Conservation (phyloP, 2,888 invertebrate species). For the Iphiclides podalirius region DNA sequence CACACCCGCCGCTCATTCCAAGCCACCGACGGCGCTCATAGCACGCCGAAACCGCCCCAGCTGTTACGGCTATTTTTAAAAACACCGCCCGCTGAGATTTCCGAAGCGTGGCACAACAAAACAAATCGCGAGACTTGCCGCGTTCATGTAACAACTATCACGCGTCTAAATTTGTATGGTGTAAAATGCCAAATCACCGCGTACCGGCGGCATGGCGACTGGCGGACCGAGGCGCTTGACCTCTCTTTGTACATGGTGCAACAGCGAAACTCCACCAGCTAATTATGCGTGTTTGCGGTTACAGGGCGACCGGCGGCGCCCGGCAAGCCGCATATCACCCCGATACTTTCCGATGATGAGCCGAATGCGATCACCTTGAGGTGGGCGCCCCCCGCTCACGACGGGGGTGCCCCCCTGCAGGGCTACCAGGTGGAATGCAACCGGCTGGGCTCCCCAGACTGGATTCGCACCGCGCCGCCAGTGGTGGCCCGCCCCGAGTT, state of each 20-base stretch:
- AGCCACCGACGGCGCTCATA: slow-evolving; percentile 3
- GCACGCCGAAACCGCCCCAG: slow-evolving; percentile 26
- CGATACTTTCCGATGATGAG: slow-evolving; percentile 84
- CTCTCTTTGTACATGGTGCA: neutral
- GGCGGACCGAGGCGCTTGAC: slow-evolving; percentile 41
- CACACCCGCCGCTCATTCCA: neutral
- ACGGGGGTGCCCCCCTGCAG: slow-evolving; percentile 92
- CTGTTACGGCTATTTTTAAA: slow-evolving; percentile 65
- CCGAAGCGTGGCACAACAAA: slow-evolving; percentile 76
- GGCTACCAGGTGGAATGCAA: slow-evolving; percentile 89
- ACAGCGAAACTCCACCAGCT: too few relatives aligned
- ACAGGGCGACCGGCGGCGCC: slow-evolving; percentile 89
- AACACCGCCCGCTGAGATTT: slow-evolving; percentile 66
- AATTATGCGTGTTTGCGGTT: slow-evolving; percentile 37
- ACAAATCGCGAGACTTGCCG: slow-evolving; percentile 73
- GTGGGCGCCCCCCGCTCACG: slow-evolving; percentile 89
- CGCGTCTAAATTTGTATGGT: slow-evolving; percentile 69
- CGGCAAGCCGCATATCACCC: slow-evolving; percentile 90
- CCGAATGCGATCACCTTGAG: slow-evolving; percentile 90
- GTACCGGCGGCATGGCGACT: slow-evolving; percentile 27
- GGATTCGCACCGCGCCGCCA: slow-evolving; percentile 89
- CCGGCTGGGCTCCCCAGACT: slow-evolving; percentile 86
- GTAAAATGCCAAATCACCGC: slow-evolving; percentile 59
- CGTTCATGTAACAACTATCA: slow-evolving; percentile 73
- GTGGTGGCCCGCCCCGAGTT: slow-evolving; percentile 87